Conservation (phyloP, 2,888 invertebrate species). For the Hartigia nigra region DNA sequence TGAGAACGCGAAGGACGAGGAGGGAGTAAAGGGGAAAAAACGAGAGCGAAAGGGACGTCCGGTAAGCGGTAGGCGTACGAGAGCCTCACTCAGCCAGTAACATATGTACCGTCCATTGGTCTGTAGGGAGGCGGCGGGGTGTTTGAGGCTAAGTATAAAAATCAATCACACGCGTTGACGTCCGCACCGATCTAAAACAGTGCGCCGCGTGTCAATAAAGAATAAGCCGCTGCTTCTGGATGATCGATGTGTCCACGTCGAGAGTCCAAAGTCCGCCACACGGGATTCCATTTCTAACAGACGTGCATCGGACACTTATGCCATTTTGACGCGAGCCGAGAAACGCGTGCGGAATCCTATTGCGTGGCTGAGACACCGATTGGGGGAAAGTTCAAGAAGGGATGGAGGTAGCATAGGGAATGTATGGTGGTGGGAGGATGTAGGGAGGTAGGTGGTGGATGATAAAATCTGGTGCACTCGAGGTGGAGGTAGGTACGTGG, state of each 20-base stretch:
- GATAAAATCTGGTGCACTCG: slow-evolving; percentile 7
- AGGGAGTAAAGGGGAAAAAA: neutral
- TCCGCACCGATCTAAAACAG: slow-evolving; percentile 39
- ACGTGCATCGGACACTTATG: neutral
- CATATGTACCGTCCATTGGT: slow-evolving; percentile 44
- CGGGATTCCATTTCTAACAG: neutral
- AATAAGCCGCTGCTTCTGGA: slow-evolving; percentile 40
- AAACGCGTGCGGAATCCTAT: neutral
- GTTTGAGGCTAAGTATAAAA: slow-evolving; percentile 43
- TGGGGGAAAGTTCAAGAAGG: too few species aligned
- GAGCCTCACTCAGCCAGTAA: slow-evolving; percentile 35
- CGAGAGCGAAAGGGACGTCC: neutral
- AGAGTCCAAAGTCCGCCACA: neutral
- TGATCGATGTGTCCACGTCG: slow-evolving; percentile 37
- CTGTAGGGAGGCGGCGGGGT: slow-evolving; percentile 13
- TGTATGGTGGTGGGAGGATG: too few species aligned
- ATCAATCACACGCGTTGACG: slow-evolving; percentile 58
- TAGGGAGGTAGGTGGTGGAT: neutral
- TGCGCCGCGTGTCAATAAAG: slow-evolving; percentile 43
- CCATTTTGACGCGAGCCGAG: neutral
- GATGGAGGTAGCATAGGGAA: neutral
- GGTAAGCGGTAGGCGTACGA: slow-evolving; percentile 3
- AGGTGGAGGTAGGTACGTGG: neutral
- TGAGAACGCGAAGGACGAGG: neutral
- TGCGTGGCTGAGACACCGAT: neutral